A percentile compares a stretch with the other conserved stretches of the same genome.
Conservation (phyloP, 2,113 vertebrate species). For the Onychorhynchus coronatus region DNA sequence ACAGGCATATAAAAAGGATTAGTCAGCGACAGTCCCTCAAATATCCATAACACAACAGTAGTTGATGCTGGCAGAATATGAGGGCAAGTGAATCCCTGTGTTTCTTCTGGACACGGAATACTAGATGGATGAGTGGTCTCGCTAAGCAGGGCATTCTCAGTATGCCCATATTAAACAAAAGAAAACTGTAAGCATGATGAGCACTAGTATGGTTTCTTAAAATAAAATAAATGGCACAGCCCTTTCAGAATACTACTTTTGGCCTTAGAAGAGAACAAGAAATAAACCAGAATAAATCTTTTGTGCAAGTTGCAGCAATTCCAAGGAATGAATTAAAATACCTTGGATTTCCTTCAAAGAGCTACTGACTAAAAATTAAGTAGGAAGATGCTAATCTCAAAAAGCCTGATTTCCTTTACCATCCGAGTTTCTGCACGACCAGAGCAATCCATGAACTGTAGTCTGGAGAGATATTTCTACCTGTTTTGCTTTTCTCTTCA, state of each 20-base stretch:
- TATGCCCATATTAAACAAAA: background rate
- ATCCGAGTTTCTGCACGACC: background rate
- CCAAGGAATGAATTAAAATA: background rate
- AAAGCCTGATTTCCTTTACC: background rate
- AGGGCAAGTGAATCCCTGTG: background rate
- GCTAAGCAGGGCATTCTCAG: background rate
- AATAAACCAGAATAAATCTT: background rate
- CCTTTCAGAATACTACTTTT: background rate
- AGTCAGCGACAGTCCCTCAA: background rate
- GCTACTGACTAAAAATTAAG: background rate
- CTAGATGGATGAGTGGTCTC: background rate
- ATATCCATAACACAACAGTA: background rate
- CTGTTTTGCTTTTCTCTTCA: background rate
- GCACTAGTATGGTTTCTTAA: rapidly evolving
- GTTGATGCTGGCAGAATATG: background rate
- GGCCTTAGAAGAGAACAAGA: background rate
- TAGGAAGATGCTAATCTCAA: background rate
- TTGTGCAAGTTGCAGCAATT: background rate
- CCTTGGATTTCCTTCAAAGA: background rate
- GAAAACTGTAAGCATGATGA: background rate
- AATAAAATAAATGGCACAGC: background rate
- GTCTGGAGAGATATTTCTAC: background rate
- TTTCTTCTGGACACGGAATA: background rate
- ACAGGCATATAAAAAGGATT: background rate
- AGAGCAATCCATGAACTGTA: background rate